Conservation (phyloP, 2,113 vertebrate genomes). For the Syngnathus scovelli region DNA sequence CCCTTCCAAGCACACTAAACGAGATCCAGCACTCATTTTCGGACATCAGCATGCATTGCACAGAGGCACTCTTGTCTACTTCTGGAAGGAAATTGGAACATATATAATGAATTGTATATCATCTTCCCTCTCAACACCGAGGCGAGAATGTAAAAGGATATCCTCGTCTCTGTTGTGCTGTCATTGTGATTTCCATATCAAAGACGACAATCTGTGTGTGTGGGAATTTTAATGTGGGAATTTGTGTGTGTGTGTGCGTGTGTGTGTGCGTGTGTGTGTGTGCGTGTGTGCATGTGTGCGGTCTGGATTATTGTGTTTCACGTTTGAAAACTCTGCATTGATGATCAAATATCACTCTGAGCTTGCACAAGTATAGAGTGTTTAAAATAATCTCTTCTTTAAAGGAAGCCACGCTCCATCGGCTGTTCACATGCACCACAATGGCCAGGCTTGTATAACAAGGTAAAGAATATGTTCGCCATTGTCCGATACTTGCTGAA, state of each 20-base stretch:
- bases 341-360: slow-evolving; percentile 66
- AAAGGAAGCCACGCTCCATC: slow-evolving; percentile 47
- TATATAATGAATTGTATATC: slow-evolving; percentile 40
- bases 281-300: slow-evolving; percentile 12
- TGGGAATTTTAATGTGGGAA: slow-evolving; percentile 4
- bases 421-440: slow-evolving; percentile 57
- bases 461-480: slow-evolving; percentile 67
- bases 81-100: slow-evolving; percentile 71
- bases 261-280: slow-evolving; percentile 18
- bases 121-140: slow-evolving; percentile 45
- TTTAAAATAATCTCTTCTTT: slow-evolving; percentile 54
- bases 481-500: slow-evolving; percentile 56
- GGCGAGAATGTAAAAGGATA: slow-evolving; percentile 56
- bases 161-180: slow-evolving; percentile 38
- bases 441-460: slow-evolving; percentile 64
- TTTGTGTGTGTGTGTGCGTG: background rate
- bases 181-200: slow-evolving; percentile 65
- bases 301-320: slow-evolving; percentile 46
- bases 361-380: slow-evolving; percentile 46
- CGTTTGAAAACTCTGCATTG: slow-evolving; percentile 57
- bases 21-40: slow-evolving; percentile 87
- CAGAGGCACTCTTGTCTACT: slow-evolving; percentile 75
- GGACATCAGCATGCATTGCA: slow-evolving; percentile 80
- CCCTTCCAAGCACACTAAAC: slow-evolving; percentile 76
- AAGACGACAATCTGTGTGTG: slow-evolving; percentile 45